Evolutionary conservation across 2,888 invertebrate species (phyloP), one percentile per base, ranked within the genome.

Genomic region (Blastobasis lacticolella): DNA sequence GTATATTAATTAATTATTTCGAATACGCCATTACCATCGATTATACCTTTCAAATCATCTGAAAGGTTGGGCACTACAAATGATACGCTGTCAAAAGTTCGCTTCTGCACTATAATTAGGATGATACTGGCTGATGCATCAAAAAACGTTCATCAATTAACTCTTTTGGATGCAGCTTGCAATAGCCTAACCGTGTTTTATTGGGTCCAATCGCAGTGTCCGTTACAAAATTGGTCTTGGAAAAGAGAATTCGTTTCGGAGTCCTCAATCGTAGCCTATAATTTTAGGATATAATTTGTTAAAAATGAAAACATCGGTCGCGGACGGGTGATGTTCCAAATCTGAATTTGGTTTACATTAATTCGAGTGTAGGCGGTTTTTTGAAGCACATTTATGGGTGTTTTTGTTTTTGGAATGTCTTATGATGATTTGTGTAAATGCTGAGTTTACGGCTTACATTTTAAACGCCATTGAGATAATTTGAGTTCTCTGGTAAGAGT

Each of bases 61-160:
- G 49, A 59, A 58, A 62, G 59, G 58, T 57, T 57, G 58, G 53
- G 56, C 53, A 54, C 49, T 55, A 53, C 53, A 72, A 74, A 72
- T 73, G 65, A 70, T 71, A 68, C 63, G 66, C 62, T 73, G 67
- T 69, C 69, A 63, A 60, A 58, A 60, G 57, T 54, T 52, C 53
- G 54, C 64, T 63, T 67, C 64, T 60, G 60, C 57, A 44, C 56
- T 58, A 57, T 71, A 69, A 73, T 73, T 69, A 71, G 61, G 64
- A 59, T 57, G 59, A 49, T 10, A 44, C 50, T 57, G 64, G 62
- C 62, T 58, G 59, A 59, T 59, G 60, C 55, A 54, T 60, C 53
- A 52, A 56, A 57, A 53, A 57, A 50, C 45, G 48, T 50, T 53
- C 54, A 50, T 48, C 53, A 50, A 53, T 55, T 52, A 60, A 58